Conservation (phyloP, 1,140 invertebrate species). For the Stenopsyche tienmushanensis region DNA sequence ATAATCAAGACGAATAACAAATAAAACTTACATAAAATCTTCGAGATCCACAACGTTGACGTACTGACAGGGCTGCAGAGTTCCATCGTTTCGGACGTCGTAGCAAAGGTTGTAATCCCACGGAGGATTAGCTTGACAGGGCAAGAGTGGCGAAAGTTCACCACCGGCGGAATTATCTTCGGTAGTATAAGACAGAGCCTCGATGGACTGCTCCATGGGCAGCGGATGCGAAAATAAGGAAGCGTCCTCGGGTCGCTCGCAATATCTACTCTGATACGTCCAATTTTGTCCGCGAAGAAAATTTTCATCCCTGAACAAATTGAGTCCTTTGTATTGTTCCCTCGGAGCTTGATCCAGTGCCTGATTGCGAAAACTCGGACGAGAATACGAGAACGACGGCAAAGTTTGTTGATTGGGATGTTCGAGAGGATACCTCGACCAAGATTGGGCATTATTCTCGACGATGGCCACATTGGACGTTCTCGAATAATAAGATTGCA, state of each 20-base stretch:
- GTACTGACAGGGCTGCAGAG: slow-evolving; percentile 61
- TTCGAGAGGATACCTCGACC: background rate
- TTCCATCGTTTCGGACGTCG: slow-evolving; percentile 53
- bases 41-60: slow-evolving; percentile 64
- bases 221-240: background rate
- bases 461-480: slow-evolving; percentile 40
- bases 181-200: background rate
- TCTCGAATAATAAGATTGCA: background rate
- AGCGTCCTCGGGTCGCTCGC: background rate
- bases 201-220: background rate
- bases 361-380: too few relatives aligned
- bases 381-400: background rate
- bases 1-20: too few relatives aligned
- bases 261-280: background rate
- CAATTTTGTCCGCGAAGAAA: slow-evolving; percentile 12
- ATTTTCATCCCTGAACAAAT: slow-evolving; percentile 15
- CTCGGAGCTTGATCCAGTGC: background rate
- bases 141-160: slow-evolving; percentile 43
- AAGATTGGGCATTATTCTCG: background rate
- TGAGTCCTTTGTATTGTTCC: slow-evolving; percentile 1
- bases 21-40: slow-evolving; percentile 66
- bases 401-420: background rate
- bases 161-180: background rate
- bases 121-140: slow-evolving; percentile 56
- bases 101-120: slow-evolving; percentile 64